Conservation (phyloP, 2,113 vertebrate genomes). For the Micromys minutus region DNA sequence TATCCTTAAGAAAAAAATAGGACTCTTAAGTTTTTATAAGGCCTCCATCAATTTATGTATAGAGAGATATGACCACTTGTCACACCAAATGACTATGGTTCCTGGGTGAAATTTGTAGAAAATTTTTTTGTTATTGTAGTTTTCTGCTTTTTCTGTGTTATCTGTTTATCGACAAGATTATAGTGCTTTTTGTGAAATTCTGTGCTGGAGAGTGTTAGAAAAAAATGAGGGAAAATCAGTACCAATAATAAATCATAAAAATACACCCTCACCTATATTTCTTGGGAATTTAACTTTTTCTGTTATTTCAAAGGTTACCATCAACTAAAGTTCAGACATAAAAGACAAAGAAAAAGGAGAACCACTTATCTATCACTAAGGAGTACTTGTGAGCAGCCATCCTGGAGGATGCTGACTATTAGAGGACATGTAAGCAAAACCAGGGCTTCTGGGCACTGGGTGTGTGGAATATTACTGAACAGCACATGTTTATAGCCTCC, state of each 20-base stretch:
- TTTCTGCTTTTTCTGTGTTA: not conserved
- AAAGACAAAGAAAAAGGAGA: not conserved
- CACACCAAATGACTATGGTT: not conserved
- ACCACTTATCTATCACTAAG: not conserved
- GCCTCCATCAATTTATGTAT: not conserved
- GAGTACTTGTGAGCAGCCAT: not conserved
- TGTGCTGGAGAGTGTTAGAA: not conserved
- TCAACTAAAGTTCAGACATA: constrained; percentile 43
- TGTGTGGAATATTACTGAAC: not conserved
- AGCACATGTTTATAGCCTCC: not conserved
- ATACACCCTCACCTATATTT: not conserved
- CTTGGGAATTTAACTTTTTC: not conserved
- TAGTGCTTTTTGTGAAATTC: not conserved
- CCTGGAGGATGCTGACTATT: not conserved
- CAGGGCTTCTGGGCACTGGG: not conserved
- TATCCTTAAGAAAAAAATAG: not conserved
- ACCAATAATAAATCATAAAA: not conserved
- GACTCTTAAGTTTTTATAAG: not conserved
- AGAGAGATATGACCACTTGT: not conserved
- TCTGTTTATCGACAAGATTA: not conserved
- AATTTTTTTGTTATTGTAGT: not conserved
- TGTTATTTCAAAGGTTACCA: constrained; percentile 27
- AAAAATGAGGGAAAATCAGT: not conserved
- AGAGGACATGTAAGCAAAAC: not conserved
- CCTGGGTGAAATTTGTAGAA: not conserved